Percentiles rank a stretch among this genome's conserved stretches.
Conservation (phyloP, 2,888 invertebrate species). For the Tenodera sinensis region DNA sequence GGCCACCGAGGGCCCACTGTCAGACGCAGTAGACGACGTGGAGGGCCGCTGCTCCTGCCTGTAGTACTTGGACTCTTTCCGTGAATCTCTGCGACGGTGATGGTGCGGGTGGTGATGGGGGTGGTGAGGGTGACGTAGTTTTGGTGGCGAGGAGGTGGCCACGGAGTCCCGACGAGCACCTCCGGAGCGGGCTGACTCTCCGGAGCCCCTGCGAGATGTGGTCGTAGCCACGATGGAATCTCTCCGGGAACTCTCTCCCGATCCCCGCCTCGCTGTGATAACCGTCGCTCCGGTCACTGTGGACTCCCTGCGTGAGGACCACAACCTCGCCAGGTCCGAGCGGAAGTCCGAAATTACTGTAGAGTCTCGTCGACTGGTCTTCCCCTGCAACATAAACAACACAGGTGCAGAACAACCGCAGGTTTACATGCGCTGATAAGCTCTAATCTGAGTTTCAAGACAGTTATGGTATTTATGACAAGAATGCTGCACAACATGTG, state of each 20-base stretch:
- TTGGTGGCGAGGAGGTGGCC: constrained; percentile 37
- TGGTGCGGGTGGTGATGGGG: constrained; percentile 40
- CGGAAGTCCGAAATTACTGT: constrained; percentile 15
- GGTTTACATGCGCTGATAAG: too few relatives aligned
- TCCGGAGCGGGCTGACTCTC: constrained; percentile 34
- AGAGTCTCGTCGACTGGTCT: constrained; percentile 68
- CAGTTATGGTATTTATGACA: too few relatives aligned
- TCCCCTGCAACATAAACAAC: not conserved
- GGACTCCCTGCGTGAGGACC: constrained; percentile 54
- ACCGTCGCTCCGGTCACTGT: constrained; percentile 18
- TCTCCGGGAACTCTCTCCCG: constrained; percentile 28
- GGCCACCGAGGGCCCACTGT: constrained; percentile 58
- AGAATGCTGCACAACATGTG: too few relatives aligned
- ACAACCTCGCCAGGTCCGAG: constrained; percentile 67
- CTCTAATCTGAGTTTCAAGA: too few relatives aligned
- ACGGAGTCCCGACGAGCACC: constrained; percentile 33
- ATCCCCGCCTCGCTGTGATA: constrained; percentile 30
- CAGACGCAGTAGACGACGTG: constrained; percentile 69
- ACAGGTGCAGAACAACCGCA: too few relatives aligned
- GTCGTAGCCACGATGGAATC: not conserved
- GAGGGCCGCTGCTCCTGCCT: constrained; percentile 65
- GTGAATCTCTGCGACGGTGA: constrained; percentile 42
- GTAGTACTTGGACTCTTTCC: constrained; percentile 48
- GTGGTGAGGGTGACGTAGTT: constrained; percentile 34
- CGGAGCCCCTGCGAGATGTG: constrained; percentile 29